A percentile compares a stretch with the other conserved stretches of the same genome.
phyloP scores from a whole-genome alignment of 2,888 invertebrate genomes.

The Caenorhabditis virilis region DNA sequence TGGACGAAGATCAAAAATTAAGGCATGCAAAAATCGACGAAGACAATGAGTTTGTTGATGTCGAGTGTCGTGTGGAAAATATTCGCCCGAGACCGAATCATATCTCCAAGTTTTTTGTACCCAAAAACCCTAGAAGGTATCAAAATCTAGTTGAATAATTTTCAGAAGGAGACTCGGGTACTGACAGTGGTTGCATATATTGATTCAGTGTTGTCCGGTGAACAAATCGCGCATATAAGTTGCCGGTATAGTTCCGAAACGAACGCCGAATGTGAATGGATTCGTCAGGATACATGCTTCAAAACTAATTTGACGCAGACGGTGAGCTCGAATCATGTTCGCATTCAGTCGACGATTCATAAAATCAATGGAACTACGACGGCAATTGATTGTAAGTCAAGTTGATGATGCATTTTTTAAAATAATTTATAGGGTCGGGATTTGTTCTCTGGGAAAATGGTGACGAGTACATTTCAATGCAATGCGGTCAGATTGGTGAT shows the following conservation, averaged over 20 bases:
- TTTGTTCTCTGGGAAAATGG: conserved; percentile 56
- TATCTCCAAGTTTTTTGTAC: conserved; percentile 47
- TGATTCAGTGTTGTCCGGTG: conserved; percentile 44
- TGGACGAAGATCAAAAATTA: conserved; percentile 57
- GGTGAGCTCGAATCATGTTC: conserved; percentile 15
- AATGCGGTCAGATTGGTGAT: conserved; percentile 47
- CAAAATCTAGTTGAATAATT: no score
- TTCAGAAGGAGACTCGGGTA: conserved; percentile 52
- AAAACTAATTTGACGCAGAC: conserved; percentile 44
- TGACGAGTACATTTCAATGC: conserved; percentile 54
- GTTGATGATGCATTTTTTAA: not conserved
- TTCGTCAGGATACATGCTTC: conserved; percentile 50
- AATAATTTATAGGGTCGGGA: conserved; percentile 42
- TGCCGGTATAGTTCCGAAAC: conserved; percentile 42
- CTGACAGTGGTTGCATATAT: conserved; percentile 56
- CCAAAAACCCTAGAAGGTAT: no score
- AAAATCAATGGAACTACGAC: conserved; percentile 31
- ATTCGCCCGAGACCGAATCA: conserved; percentile 32
- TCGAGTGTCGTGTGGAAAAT: conserved; percentile 55
- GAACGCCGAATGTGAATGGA: conserved; percentile 51
- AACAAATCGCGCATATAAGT: conserved; percentile 56
- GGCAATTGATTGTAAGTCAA: conserved; percentile 33
- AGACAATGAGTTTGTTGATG: conserved; percentile 55
- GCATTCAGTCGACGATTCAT: conserved; percentile 36
- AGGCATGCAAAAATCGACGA: conserved; percentile 53